Evolutionary conservation across 2,797 vertebrate genomes (phyloP).

Genomic region (Danio kyathit): DNA sequence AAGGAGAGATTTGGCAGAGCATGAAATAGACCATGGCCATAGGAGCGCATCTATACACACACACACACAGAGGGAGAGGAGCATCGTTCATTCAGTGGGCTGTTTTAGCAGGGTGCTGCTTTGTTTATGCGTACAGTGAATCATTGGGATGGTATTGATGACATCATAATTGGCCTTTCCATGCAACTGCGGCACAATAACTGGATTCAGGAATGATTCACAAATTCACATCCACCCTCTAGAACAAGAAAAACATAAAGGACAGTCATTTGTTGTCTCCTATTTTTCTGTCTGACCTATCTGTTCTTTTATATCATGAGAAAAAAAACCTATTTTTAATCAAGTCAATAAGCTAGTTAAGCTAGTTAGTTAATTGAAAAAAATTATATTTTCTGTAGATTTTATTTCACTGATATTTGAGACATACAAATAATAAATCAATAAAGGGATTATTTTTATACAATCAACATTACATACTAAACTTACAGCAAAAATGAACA

Average conservation of each 20-base stretch:
- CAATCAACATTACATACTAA: too few relatives aligned
- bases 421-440: too few relatives aligned
- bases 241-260: conserved; percentile 19
- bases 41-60: conserved; percentile 31
- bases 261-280: not conserved
- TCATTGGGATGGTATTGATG: conserved; percentile 44
- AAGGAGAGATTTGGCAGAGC: conserved; percentile 59
- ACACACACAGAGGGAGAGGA: conserved; percentile 8
- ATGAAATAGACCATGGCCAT: conserved; percentile 58
- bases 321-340: not conserved
- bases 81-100: conserved; percentile 6
- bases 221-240: conserved; percentile 15
- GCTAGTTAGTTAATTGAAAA: not conserved
- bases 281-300: not conserved
- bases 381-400: too few relatives aligned
- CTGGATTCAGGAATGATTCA: conserved; percentile 37
- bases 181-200: conserved; percentile 16
- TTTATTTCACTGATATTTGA: too few relatives aligned
- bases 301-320: not conserved
- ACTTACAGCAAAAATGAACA: too few relatives aligned
- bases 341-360: not conserved
- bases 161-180: conserved; percentile 41
- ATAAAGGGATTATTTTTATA: too few relatives aligned
- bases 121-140: conserved; percentile 35
- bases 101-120: conserved; percentile 23